Percentiles rank a stretch among this genome's conserved stretches.
Evolutionary conservation across 1,140 invertebrate species (phyloP).

Genomic region (Drosophila takahashii): DNA sequence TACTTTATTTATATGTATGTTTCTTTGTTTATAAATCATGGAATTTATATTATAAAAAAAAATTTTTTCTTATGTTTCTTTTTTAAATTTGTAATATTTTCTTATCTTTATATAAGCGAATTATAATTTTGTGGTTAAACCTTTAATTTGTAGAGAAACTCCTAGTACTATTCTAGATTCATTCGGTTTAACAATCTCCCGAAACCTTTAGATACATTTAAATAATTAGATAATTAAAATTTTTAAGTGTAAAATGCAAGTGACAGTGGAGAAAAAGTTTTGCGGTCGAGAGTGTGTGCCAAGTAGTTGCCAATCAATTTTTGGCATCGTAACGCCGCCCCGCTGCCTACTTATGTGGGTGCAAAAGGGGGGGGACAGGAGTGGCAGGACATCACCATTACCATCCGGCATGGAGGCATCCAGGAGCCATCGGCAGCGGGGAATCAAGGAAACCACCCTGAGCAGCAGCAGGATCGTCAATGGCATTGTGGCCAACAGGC

Average conservation of each 20-base stretch:
- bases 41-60: no score
- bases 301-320: constrained; percentile 81
- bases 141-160: no score
- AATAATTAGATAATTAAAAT: background rate
- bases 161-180: no score
- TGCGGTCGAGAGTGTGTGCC: constrained; percentile 44
- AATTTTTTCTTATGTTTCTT: no score
- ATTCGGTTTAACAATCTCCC: no score
- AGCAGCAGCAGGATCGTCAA: constrained; percentile 47
- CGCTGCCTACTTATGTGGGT: constrained; percentile 43
- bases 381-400: constrained; percentile 13
- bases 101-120: no score
- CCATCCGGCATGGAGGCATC: constrained; percentile 4
- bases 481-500: constrained; percentile 76
- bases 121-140: no score
- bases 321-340: constrained; percentile 58
- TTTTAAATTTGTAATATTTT: no score
- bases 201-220: no score
- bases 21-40: no score
- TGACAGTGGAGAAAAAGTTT: constrained; percentile 12
- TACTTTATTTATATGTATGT: no score
- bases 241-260: constrained; percentile 10
- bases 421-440: constrained; percentile 22
- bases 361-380: background rate
- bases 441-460: background rate